A percentile compares a stretch with the other conserved stretches of the same genome.
Evolutionary conservation across 1,140 invertebrate genomes (phyloP).

Genomic region (Scylla paramamosain): DNA sequence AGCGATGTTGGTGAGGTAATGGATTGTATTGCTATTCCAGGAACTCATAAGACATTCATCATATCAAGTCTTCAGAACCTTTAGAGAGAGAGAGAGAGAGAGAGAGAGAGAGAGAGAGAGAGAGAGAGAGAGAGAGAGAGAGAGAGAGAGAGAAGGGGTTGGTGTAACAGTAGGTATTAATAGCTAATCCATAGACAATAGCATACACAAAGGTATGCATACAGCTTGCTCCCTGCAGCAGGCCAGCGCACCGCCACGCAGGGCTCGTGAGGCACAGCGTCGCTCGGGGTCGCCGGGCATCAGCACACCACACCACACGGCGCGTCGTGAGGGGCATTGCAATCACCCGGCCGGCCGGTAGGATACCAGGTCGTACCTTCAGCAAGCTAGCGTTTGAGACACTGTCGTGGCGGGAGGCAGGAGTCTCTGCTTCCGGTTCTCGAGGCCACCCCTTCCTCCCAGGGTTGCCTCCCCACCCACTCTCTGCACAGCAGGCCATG

Average conservation of each 20-base stretch:
- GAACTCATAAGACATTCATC: slow-evolving; percentile 2
- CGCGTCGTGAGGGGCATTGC: neutral
- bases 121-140: slow-evolving; percentile 20
- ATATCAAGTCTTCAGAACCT: neutral
- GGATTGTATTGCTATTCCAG: slow-evolving; percentile 2
- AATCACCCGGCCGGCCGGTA: neutral
- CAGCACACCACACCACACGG: neutral
- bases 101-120: neutral
- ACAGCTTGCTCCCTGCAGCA: neutral
- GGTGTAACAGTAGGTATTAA: neutral
- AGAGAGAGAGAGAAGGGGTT: neutral
- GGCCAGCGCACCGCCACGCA: neutral
- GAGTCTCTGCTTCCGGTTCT: neutral
- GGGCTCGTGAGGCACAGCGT: neutral
- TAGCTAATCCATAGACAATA: neutral
- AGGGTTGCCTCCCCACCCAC: neutral
- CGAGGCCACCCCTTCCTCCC: neutral
- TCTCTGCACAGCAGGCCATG: neutral
- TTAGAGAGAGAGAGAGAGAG: neutral
- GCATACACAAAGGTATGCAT: neutral
- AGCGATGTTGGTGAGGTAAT: neutral
- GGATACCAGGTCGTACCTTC: neutral
- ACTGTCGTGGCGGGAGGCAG: slow-evolving; percentile 14
- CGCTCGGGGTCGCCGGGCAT: neutral
- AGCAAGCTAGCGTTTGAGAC: neutral